phyloP scores from a whole-genome alignment of 2,888 invertebrate genomes.

The Scrobipalpa costella region DNA sequence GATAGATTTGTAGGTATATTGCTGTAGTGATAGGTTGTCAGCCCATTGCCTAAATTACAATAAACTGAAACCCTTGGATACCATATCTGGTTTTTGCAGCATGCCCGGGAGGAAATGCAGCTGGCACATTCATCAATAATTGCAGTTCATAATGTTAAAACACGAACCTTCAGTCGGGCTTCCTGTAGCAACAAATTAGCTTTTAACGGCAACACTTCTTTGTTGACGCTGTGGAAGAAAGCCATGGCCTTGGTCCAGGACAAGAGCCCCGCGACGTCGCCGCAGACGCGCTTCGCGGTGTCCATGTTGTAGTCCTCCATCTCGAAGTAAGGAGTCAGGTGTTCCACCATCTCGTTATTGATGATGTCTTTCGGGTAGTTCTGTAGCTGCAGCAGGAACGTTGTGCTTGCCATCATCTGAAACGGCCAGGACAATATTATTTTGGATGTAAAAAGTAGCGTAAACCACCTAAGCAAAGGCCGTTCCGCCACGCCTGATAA shows the following conservation, averaged over 20 bases:
- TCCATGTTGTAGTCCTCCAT: constrained; percentile 99
- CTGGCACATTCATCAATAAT: no score
- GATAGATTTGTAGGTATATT: no score
- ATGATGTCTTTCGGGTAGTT: constrained; percentile 98
- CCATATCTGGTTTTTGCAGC: no score
- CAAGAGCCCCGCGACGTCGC: constrained; percentile 96
- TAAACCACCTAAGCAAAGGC: no score
- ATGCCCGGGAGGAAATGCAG: no score
- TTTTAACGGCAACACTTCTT: constrained; percentile 96
- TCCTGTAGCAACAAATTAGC: constrained; percentile 95
- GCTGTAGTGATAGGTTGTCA: no score
- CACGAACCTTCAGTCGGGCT: constrained; percentile 86
- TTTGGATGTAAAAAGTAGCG: background rate
- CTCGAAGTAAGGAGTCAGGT: constrained; percentile 93
- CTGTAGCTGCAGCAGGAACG: constrained; percentile 94
- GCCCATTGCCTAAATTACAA: no score
- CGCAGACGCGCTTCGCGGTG: constrained; percentile 96
- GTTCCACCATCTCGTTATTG: constrained; percentile 98
- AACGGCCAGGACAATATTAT: constrained; percentile 27
- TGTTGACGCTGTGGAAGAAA: constrained; percentile 97
- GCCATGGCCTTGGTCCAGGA: constrained; percentile 99
- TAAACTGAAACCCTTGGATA: no score
- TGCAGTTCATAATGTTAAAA: no score
- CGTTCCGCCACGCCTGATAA: no score
- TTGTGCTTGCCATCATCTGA: constrained; percentile 97